These are phyloP conservation scores for Ptiloglossa arizonensis DNA, from an alignment of 1,140 invertebrate genomes.

Conservation along the genomic window DNA sequence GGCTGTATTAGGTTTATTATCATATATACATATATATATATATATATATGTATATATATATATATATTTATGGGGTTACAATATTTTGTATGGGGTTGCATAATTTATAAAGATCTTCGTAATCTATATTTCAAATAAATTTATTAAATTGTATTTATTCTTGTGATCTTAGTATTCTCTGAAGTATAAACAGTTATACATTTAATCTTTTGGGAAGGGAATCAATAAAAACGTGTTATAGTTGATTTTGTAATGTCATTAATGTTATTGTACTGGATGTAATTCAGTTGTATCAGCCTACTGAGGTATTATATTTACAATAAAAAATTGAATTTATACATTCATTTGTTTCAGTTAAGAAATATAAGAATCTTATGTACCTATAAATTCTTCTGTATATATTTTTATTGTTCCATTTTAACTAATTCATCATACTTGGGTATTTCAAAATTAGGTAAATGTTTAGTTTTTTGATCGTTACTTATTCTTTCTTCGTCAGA, in stretches of 20 bases:
- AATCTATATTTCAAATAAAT: constrained; percentile 47
- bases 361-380: background rate
- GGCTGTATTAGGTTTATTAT: constrained; percentile 44
- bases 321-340: constrained; percentile 61
- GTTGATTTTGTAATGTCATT: constrained; percentile 32
- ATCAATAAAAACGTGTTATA: constrained; percentile 56
- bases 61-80: no score
- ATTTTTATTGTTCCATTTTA: constrained; percentile 54
- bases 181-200: constrained; percentile 27
- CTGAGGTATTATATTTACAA: constrained; percentile 66
- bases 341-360: background rate
- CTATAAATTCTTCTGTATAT: background rate
- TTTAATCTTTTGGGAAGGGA: constrained; percentile 32
- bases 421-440: constrained; percentile 69
- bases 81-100: constrained; percentile 17
- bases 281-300: constrained; percentile 52
- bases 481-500: constrained; percentile 67
- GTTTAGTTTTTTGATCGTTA: background rate
- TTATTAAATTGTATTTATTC: constrained; percentile 65
- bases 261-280: constrained; percentile 55
- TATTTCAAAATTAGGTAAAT: constrained; percentile 45
- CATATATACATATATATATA: background rate
- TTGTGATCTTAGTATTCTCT: constrained; percentile 51
- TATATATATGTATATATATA: no score
- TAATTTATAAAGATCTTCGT: constrained; percentile 13